Conservation (phyloP, 1,140 invertebrate genomes). For the Brachionus sp. region DNA sequence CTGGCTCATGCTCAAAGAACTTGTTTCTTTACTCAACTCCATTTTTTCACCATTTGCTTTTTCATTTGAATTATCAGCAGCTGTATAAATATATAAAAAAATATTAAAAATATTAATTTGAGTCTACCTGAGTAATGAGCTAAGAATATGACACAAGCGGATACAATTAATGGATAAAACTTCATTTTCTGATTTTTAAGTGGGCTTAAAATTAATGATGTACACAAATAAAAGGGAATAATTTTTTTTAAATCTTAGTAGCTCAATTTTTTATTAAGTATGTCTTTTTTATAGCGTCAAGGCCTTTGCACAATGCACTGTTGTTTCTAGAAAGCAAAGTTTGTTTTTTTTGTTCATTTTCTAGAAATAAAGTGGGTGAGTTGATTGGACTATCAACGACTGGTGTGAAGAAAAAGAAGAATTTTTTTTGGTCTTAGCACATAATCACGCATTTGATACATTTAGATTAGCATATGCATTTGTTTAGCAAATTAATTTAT, state of each 20-base stretch:
- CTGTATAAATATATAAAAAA: not conserved
- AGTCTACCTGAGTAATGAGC: not conserved
- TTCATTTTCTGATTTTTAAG: not conserved
- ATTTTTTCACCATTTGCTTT: not conserved
- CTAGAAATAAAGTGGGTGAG: not conserved
- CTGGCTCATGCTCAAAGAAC: not conserved
- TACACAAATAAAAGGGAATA: not conserved
- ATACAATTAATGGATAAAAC: not conserved
- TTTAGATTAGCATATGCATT: not conserved
- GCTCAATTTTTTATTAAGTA: not conserved
- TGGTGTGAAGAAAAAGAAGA: not conserved
- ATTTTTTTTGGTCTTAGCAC: not conserved
- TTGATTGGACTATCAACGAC: not conserved
- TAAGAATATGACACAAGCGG: not conserved
- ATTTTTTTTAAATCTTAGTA: not conserved
- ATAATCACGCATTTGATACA: not conserved
- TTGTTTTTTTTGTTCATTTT: not conserved
- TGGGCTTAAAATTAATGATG: not conserved
- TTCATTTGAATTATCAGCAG: not conserved
- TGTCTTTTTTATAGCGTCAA: not conserved
- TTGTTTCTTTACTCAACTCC: not conserved
- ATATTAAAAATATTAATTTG: not conserved
- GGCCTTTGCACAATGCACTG: not conserved
- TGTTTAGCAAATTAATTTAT: not conserved
- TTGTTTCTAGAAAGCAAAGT: not conserved